Conservation (phyloP, 2,113 vertebrate genomes). For the Amazona guildingii region DNA sequence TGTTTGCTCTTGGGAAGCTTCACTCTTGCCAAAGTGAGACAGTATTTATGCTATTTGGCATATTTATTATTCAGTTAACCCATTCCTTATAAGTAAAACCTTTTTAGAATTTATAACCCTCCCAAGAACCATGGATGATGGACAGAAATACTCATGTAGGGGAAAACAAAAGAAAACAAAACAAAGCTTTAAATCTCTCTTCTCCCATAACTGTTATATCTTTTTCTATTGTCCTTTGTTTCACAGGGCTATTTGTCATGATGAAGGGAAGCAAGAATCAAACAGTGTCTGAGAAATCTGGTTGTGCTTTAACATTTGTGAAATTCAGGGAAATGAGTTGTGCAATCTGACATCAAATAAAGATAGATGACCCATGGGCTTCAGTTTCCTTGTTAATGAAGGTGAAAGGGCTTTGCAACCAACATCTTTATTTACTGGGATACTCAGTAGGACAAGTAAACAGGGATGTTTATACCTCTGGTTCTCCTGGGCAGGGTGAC, state of each 20-base stretch:
- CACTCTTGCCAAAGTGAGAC: constrained; percentile 7
- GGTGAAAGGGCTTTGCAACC: not conserved
- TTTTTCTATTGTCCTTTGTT: constrained; percentile 23
- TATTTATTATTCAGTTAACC: constrained; percentile 46
- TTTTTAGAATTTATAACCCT: not conserved
- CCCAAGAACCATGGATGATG: not conserved
- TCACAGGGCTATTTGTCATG: not conserved
- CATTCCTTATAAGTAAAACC: not conserved
- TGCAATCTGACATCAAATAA: constrained; percentile 25
- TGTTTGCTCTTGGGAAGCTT: constrained; percentile 43
- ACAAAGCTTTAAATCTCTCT: not conserved
- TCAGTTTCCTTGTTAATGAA: not conserved
- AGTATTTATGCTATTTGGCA: constrained; percentile 28
- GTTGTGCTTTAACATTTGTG: constrained; percentile 42
- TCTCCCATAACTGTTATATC: not conserved
- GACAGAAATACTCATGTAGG: not conserved
- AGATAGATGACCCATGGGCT: not conserved
- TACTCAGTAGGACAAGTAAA: not conserved
- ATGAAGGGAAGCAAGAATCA: not conserved
- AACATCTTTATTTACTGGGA: not conserved
- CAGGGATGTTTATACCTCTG: not conserved
- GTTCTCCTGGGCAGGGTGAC: not conserved
- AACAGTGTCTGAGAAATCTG: constrained; percentile 27
- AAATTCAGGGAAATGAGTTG: constrained; percentile 24
- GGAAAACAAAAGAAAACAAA: constrained; percentile 4